Evolutionary conservation across 23 tunicate genomes (phyloP).

Genomic region (Phallusia fumigata): DNA sequence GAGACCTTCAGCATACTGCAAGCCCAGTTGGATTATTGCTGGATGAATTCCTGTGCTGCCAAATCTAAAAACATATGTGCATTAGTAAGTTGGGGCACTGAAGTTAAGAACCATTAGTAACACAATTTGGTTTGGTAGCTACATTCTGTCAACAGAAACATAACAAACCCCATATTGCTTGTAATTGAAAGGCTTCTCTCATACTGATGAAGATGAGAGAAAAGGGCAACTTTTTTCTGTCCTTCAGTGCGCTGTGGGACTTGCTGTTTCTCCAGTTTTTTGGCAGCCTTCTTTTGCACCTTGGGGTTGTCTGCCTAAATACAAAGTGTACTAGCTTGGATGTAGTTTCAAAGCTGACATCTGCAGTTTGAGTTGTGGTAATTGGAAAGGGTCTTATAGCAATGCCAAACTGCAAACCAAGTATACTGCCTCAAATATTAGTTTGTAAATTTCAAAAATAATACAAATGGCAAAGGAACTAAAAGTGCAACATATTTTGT

Average conservation of each 20-base stretch:
- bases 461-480: no score
- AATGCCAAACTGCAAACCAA: no score
- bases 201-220: conserved; percentile 90
- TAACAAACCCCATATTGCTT: conserved; percentile 55
- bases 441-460: no score
- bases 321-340: not conserved
- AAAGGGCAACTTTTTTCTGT: conserved; percentile 84
- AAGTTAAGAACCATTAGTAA: not conserved
- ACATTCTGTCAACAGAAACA: no score
- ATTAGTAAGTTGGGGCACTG: not conserved
- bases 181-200: conserved; percentile 76
- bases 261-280: conserved; percentile 77
- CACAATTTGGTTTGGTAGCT: no score
- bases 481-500: not conserved
- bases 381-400: no score
- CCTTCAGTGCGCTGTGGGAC: conserved; percentile 76
- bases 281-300: conserved; percentile 69
- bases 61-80: conserved; percentile 25
- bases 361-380: no score
- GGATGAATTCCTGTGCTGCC: conserved; percentile 70
- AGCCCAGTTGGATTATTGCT: conserved; percentile 71
- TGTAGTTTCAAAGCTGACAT: no score
- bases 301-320: conserved; percentile 72
- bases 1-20: conserved; percentile 79
- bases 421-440: no score